A percentile compares a stretch with the other conserved stretches of the same genome.
phyloP scores from a whole-genome alignment of 2,113 vertebrate genomes.

The Cynocephalus volans region DNA sequence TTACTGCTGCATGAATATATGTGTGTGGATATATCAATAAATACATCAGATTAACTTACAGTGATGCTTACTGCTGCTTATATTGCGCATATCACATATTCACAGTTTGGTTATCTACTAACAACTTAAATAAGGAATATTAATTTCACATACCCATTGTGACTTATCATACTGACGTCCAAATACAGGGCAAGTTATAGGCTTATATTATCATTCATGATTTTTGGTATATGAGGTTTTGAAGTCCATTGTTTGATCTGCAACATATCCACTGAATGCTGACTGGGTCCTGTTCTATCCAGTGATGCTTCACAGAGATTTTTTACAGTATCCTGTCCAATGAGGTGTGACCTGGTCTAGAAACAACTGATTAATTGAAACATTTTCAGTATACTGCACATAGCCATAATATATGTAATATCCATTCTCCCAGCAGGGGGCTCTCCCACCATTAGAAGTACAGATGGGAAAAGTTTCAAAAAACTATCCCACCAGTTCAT shows the following conservation, averaged over 20 bases:
- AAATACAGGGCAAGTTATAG: background rate
- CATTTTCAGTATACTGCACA: background rate
- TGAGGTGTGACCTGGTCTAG: background rate
- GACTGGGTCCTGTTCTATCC: background rate
- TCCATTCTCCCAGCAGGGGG: conserved; percentile 81
- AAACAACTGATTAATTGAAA: background rate
- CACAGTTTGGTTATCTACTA: background rate
- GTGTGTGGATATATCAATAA: background rate
- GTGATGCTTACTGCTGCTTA: background rate
- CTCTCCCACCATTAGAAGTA: conserved; percentile 75
- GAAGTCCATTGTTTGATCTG: background rate
- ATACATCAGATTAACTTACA: background rate
- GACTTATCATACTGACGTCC: background rate
- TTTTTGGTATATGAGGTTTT: background rate
- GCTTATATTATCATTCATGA: background rate
- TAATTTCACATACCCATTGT: background rate
- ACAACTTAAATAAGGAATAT: background rate
- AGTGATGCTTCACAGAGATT: background rate
- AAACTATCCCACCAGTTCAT: background rate
- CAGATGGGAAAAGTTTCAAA: background rate
- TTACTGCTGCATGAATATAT: background rate
- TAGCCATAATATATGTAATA: background rate
- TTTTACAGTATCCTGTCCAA: background rate
- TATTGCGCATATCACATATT: background rate
- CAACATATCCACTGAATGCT: background rate